These are phyloP conservation scores for Entelurus aequoreus DNA, from an alignment of 2,113 vertebrate genomes.

Conservation along the genomic window DNA sequence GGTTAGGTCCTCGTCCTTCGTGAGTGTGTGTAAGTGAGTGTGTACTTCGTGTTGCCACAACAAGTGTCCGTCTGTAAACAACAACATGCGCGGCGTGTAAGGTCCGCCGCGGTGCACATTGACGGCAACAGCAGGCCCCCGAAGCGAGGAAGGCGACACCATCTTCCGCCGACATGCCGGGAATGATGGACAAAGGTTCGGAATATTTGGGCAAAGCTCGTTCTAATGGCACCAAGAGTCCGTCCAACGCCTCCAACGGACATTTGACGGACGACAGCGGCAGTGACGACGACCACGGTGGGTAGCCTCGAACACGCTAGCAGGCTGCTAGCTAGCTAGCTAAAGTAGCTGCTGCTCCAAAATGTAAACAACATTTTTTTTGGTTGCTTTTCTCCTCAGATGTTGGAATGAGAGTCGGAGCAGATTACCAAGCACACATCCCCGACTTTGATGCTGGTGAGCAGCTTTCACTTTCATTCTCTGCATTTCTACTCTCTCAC, in stretches of 20 bases:
- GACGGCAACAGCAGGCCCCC: no score
- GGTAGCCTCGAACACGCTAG: slow-evolving; percentile 76
- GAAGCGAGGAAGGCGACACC: neutral
- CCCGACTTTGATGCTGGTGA: slow-evolving; percentile 90
- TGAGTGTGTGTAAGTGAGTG: neutral
- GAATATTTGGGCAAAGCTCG: slow-evolving; percentile 85
- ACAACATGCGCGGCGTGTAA: no score
- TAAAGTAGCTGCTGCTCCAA: neutral
- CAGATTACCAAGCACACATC: slow-evolving; percentile 90
- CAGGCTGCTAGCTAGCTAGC: neutral
- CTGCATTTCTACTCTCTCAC: neutral
- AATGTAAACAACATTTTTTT: accelerated
- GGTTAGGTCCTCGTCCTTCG: neutral
- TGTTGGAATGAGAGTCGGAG: slow-evolving; percentile 95
- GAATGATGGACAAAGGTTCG: slow-evolving; percentile 90
- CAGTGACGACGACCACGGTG: slow-evolving; percentile 90
- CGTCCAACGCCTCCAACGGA: slow-evolving; percentile 83
- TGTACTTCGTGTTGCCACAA: neutral
- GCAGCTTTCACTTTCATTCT: neutral
- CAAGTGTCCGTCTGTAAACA: neutral
- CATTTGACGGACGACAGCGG: slow-evolving; percentile 88
- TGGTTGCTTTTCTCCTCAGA: slow-evolving; percentile 69
- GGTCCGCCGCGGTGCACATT: no score
- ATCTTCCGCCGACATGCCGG: slow-evolving; percentile 72
- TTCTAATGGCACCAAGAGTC: slow-evolving; percentile 85